A percentile compares a stretch with the other conserved stretches of the same genome.
These are phyloP conservation scores for Clarias pachynema DNA, from an alignment of 2,797 vertebrate species.

Conservation along the genomic window DNA sequence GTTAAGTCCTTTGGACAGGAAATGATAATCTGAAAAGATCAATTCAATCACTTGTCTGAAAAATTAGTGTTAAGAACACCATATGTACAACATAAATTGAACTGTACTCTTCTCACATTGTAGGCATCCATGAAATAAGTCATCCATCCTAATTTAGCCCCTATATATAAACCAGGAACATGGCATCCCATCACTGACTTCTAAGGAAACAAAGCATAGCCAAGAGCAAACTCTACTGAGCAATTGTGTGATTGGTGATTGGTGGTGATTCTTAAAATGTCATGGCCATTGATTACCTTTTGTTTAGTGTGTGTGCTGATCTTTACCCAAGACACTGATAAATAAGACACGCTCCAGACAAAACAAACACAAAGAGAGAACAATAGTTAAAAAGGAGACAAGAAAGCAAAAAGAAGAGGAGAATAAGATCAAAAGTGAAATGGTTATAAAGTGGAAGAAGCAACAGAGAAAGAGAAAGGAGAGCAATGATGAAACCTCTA, in stretches of 20 bases:
- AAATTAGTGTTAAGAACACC: not conserved
- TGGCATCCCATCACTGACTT: not conserved
- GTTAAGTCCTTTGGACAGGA: not conserved
- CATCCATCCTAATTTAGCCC: not conserved
- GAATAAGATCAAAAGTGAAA: slow-evolving; percentile 25
- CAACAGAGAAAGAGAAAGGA: slow-evolving; percentile 18
- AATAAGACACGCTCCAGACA: slow-evolving; percentile 7
- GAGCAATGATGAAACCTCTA: slow-evolving; percentile 47
- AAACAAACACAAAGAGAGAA: slow-evolving; percentile 10
- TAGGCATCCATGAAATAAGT: not conserved
- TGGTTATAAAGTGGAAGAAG: slow-evolving; percentile 27
- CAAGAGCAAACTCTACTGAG: not conserved
- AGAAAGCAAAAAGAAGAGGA: slow-evolving; percentile 18
- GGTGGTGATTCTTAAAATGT: slow-evolving; percentile 31
- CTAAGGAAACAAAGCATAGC: slow-evolving; percentile 10
- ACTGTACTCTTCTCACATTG: not conserved
- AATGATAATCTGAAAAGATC: not conserved
- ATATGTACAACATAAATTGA: not conserved
- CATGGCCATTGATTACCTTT: slow-evolving; percentile 40
- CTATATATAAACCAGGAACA: not conserved
- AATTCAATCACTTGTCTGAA: not conserved
- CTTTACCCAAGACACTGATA: slow-evolving; percentile 15
- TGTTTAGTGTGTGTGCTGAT: slow-evolving; percentile 29
- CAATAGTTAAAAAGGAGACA: slow-evolving; percentile 4
- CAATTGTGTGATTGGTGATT: slow-evolving; percentile 17